Evolutionary conservation across 2,113 vertebrate genomes (phyloP), one percentile per base, ranked within the genome.

Genomic region (Delphinapterus leucas): DNA sequence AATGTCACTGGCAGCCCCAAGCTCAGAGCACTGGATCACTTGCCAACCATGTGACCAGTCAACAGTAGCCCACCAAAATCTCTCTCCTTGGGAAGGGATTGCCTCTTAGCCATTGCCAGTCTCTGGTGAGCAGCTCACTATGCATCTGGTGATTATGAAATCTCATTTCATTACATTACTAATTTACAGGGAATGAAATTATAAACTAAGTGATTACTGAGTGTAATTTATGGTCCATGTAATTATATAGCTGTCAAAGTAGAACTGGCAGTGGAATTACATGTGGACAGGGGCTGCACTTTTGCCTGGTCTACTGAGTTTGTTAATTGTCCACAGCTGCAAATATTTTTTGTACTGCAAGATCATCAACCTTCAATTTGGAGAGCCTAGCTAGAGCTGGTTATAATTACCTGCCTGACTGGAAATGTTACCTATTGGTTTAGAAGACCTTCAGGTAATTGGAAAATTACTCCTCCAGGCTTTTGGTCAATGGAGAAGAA

Each of bases 191-290:
- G 95, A 98, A 98, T 97, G 94, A 97, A 98, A 98, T 97, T 96
- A 98, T 98, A 98, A 98, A 98, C 97, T 98, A 98, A 95, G 98
- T 98, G 98, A 98, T 98, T 98, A 98, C 47, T 10, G 82, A 96
- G 58, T 73, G 58, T 97, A 97, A 98, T 98, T 98, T 98, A 98
- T 98, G 97, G 96, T 74, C 98, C 97, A 94, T 97, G 96, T 97
- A 98, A 98, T 98, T 98, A 97, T 86, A 97, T 91, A 98, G 98
- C 93, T 98, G 97, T 98, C 98, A 98, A 95, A 98, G 95, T 74
- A 95, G 85, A 77, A 84, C 47, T 96, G 96, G 97, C 73, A 95
- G 84, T 55, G 87, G 97, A 97, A 86, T 74, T 65, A 92, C 53
- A 53, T 95, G 77, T 33, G 94, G 73, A 93, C 36, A 25, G 93